Percentiles rank a stretch among this genome's conserved stretches.
phyloP scores from a whole-genome alignment of 2,113 vertebrate species.

The Otocyon megalotis region DNA sequence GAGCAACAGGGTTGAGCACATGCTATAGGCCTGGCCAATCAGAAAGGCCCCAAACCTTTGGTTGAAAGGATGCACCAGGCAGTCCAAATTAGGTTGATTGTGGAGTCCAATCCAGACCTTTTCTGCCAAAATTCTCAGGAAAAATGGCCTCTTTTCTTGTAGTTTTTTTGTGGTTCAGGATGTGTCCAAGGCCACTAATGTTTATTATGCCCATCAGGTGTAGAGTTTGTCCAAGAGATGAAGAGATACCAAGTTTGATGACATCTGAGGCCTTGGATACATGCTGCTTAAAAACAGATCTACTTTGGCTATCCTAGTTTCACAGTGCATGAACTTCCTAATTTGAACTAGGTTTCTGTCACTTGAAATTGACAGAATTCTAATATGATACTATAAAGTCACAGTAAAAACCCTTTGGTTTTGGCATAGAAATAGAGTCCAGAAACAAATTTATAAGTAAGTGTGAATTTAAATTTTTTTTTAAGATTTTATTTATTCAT shows the following conservation, averaged over 20 bases:
- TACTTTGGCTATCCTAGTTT: conserved; percentile 46
- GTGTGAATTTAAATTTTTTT: neutral
- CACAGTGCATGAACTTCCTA: conserved; percentile 8
- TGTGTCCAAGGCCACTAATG: neutral
- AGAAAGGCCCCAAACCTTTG: neutral
- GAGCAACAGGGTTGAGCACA: neutral
- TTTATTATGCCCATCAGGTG: neutral
- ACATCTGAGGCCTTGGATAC: neutral
- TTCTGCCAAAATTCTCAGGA: neutral
- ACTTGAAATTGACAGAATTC: conserved; percentile 40
- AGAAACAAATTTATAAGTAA: conserved; percentile 48
- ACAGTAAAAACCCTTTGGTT: conserved; percentile 45
- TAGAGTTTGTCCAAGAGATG: neutral
- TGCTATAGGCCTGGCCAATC: neutral
- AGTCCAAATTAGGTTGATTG: neutral
- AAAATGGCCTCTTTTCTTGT: neutral
- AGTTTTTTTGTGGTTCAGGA: neutral
- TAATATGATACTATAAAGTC: conserved; percentile 19
- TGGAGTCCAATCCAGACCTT: neutral
- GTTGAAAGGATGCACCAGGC: neutral
- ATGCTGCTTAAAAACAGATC: neutral
- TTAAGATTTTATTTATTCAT: too few relatives aligned
- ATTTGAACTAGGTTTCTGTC: conserved; percentile 44
- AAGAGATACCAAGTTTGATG: neutral
- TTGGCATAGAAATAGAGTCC: neutral